A percentile compares a stretch with the other conserved stretches of the same genome.
Conservation (phyloP, 2,113 vertebrate genomes). For the Etia nguti region DNA sequence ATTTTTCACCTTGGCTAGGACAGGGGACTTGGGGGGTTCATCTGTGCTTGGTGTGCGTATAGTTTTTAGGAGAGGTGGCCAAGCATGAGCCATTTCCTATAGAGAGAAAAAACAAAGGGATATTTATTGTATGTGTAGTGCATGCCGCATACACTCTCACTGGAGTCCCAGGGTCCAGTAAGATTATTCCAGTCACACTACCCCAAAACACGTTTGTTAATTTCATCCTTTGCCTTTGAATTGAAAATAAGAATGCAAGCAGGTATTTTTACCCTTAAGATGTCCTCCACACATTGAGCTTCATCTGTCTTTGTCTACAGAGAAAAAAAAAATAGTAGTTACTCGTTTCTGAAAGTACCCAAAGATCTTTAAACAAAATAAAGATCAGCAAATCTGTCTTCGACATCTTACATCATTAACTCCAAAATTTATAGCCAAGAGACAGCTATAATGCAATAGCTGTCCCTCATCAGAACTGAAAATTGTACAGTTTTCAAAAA, state of each 20-base stretch:
- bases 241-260: neutral
- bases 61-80: slow-evolving; percentile 87
- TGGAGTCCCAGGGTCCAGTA: neutral
- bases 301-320: slow-evolving; percentile 78
- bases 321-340: neutral
- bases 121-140: neutral
- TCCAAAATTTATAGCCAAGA: neutral
- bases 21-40: slow-evolving; percentile 77
- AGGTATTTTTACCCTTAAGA: slow-evolving; percentile 81
- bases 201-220: neutral
- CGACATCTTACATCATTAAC: neutral
- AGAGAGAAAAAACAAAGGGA: neutral
- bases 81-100: slow-evolving; percentile 94
- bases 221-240: neutral
- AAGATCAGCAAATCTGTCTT: neutral
- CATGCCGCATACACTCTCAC: neutral
- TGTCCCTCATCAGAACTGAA: neutral
- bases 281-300: slow-evolving; percentile 84
- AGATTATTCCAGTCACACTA: neutral
- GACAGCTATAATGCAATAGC: neutral
- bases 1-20: slow-evolving; percentile 74
- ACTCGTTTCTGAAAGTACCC: neutral
- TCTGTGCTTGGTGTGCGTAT: slow-evolving; percentile 80
- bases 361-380: neutral
- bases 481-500: neutral